Conservation (phyloP, 2,113 vertebrate species). For the Mixornis gularis region DNA sequence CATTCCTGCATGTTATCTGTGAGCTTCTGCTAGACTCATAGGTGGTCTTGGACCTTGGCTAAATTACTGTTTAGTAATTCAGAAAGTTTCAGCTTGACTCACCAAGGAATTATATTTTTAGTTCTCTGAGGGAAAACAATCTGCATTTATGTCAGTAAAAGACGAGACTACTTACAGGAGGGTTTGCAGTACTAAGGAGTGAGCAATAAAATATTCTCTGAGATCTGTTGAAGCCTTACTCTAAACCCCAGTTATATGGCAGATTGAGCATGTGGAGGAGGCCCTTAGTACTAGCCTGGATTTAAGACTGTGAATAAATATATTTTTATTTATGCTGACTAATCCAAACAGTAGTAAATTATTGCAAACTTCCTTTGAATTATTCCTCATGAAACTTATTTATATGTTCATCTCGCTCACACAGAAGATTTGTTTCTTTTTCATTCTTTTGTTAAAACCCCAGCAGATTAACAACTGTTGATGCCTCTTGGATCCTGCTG, state of each 20-base stretch:
- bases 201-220: background rate
- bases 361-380: background rate
- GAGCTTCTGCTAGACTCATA: background rate
- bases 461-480: background rate
- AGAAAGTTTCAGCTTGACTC: background rate
- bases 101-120: background rate
- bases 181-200: background rate
- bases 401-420: background rate
- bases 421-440: background rate
- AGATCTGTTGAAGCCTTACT: background rate
- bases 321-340: background rate
- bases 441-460: background rate
- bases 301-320: background rate
- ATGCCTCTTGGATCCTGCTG: background rate
- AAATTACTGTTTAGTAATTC: background rate
- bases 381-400: background rate
- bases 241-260: background rate
- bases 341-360: background rate
- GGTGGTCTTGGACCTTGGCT: background rate
- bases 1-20: background rate
- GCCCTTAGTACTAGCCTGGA: background rate
- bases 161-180: background rate
- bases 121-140: background rate
- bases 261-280: background rate
- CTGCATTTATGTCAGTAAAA: background rate